Percentiles rank a stretch among this genome's conserved stretches.
Evolutionary conservation across 1,140 invertebrate genomes (phyloP).

Genomic region (fruit fly (Drosophila melanogaster)): Release_6_plus_ISO1_MT NT_033779.5:4772501-4773000

Average conservation of each 20-base stretch:
- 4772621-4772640: background rate
- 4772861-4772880: constrained; percentile 28
- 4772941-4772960: constrained; percentile 56
- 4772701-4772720: constrained; percentile 73
- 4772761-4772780: constrained; percentile 69
- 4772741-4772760: constrained; percentile 41
- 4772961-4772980: constrained; percentile 21
- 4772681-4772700: constrained; percentile 74
- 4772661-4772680: constrained; percentile 76
- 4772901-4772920: constrained; percentile 35
- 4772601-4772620: constrained; percentile 2
- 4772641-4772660: constrained; percentile 30
- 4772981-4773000: background rate
- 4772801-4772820: constrained; percentile 19
- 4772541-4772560: constrained; percentile 67
- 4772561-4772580: constrained; percentile 65
- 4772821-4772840: constrained; percentile 8
- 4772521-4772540: constrained; percentile 44
- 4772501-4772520: constrained; percentile 6
- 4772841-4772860: constrained; percentile 16
- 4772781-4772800: constrained; percentile 77
- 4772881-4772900: constrained; percentile 24
- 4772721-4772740: constrained; percentile 14
- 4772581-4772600: constrained; percentile 42
- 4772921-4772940: constrained; percentile 53